These are phyloP conservation scores for Phenganax stokvisi DNA, from an alignment of 92 coral and sea anemone species.

Conservation along the genomic window DNA sequence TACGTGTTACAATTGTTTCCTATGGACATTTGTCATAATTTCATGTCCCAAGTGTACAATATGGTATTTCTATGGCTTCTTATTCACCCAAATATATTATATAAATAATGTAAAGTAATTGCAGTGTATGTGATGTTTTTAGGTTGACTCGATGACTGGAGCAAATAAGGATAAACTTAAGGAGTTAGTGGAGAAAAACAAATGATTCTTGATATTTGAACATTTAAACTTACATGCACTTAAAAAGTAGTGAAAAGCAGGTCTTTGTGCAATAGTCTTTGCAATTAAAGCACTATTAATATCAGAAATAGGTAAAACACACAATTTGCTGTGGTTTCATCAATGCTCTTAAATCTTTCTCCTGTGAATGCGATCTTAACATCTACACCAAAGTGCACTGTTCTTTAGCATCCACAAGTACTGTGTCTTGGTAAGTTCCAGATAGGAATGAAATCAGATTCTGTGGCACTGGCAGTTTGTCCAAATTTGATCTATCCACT, in stretches of 20 bases:
- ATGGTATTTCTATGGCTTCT: background rate
- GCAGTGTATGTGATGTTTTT: background rate
- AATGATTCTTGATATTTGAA: background rate
- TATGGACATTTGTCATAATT: background rate
- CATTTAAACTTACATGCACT: background rate
- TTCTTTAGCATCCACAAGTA: background rate
- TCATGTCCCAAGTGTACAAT: background rate
- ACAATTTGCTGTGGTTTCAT: no score
- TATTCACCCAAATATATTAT: background rate
- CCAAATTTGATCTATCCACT: slow-evolving; percentile 27
- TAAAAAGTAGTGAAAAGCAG: background rate
- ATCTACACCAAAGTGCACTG: slow-evolving; percentile 22
- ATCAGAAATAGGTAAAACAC: no score
- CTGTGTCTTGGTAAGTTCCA: background rate
- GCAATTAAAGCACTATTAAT: no score
- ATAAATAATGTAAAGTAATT: background rate
- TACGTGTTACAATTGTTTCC: slow-evolving; percentile 6
- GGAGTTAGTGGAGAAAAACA: slow-evolving; percentile 32
- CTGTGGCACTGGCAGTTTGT: slow-evolving; percentile 21
- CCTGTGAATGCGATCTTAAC: background rate
- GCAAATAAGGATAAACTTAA: slow-evolving; percentile 44
- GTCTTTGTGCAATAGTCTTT: background rate
- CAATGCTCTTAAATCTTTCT: background rate
- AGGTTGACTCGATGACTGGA: slow-evolving; percentile 60
- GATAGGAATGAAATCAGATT: slow-evolving; percentile 15